Conservation (phyloP, 2,888 invertebrate species). For the Pandemis corylana region DNA sequence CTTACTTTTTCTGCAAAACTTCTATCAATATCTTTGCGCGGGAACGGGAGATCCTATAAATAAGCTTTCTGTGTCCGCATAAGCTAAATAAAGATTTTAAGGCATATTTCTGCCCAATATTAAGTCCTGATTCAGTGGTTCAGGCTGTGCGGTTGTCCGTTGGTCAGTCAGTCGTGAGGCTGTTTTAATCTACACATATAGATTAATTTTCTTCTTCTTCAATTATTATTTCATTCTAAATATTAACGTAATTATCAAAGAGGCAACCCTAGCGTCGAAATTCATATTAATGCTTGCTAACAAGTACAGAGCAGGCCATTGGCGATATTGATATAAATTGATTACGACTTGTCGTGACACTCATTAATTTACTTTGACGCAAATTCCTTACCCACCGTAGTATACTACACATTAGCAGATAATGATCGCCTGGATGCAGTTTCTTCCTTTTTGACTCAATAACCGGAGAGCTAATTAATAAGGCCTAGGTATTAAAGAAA, state of each 20-base stretch:
- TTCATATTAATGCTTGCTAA: slow-evolving; percentile 79
- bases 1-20: no score
- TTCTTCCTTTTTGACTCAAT: neutral
- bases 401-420: neutral
- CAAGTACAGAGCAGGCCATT: slow-evolving; percentile 75
- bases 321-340: slow-evolving; percentile 85
- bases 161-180: no score
- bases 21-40: no score
- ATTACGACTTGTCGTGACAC: slow-evolving; percentile 74
- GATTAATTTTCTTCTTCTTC: no score
- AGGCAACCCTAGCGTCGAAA: slow-evolving; percentile 73
- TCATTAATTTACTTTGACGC: slow-evolving; percentile 74
- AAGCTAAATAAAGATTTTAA: no score
- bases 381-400: slow-evolving; percentile 74
- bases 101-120: no score
- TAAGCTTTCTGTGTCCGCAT: no score
- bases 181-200: no score
- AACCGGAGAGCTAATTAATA: neutral
- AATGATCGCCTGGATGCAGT: neutral
- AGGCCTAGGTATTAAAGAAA: neutral
- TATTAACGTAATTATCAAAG: neutral
- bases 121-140: no score
- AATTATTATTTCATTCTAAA: neutral
- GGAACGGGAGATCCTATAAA: no score
- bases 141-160: no score